Evolutionary conservation across 2,113 vertebrate species (phyloP).

Genomic region (Erythrolamprus reginae): DNA sequence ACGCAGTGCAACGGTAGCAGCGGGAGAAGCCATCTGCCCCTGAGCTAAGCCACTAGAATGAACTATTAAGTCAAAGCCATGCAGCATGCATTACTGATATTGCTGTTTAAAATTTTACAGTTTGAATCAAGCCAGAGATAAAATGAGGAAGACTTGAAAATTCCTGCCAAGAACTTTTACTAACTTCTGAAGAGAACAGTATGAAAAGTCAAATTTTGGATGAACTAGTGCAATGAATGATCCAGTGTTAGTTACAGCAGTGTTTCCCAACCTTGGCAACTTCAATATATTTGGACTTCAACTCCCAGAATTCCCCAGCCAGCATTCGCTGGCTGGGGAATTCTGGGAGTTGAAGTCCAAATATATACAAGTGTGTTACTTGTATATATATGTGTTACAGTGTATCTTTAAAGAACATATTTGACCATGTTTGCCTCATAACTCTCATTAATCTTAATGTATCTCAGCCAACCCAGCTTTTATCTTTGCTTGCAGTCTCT

Average conservation of each 20-base stretch:
- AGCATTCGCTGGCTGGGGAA: no score
- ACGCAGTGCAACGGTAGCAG: no score
- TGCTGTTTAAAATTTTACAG: background rate
- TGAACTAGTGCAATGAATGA: background rate
- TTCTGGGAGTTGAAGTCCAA: no score
- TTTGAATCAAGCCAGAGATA: background rate
- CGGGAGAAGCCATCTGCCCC: no score
- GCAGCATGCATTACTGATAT: background rate
- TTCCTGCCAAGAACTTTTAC: background rate
- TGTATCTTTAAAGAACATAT: background rate
- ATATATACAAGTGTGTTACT: no score
- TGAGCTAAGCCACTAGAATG: background rate
- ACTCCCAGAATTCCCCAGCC: no score
- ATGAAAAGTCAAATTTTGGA: background rate
- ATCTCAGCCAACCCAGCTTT: background rate
- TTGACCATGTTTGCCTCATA: background rate
- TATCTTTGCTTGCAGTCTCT: background rate
- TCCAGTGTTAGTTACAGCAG: background rate
- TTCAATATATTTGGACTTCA: no score
- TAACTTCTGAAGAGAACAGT: background rate
- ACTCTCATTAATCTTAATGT: background rate
- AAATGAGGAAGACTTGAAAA: background rate
- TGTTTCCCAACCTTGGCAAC: no score
- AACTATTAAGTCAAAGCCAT: background rate
- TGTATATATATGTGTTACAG: no score